These are phyloP conservation scores for Bergia sp. DNA, from an alignment of 92 coral and sea anemone species.

Conservation along the genomic window DNA sequence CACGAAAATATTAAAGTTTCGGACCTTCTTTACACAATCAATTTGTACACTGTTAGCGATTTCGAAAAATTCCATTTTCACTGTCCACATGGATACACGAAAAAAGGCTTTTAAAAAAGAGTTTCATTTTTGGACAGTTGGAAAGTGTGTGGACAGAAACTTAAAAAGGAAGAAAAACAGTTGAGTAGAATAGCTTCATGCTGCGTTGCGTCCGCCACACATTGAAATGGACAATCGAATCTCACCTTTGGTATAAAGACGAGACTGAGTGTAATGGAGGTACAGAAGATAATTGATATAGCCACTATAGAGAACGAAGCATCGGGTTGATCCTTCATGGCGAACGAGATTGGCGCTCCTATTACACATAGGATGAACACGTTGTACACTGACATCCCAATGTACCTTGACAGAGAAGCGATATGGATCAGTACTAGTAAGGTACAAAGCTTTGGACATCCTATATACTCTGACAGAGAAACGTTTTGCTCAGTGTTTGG, in stretches of 20 bases:
- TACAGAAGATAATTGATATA: constrained; percentile 70
- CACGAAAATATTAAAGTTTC: too few species aligned
- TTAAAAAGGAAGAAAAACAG: too few species aligned
- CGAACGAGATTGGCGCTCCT: constrained; percentile 82
- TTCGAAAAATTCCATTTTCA: too few species aligned
- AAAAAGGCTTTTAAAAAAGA: too few species aligned
- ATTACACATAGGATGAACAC: constrained; percentile 76
- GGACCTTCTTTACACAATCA: too few species aligned
- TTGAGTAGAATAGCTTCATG: too few species aligned
- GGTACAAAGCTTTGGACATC: background rate
- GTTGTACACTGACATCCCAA: constrained; percentile 95
- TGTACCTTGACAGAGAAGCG: constrained; percentile 58
- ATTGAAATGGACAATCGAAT: too few species aligned
- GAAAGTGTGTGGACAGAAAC: too few species aligned
- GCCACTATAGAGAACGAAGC: constrained; percentile 73
- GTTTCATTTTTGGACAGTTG: too few species aligned
- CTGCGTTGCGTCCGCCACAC: too few species aligned
- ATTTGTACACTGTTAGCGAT: too few species aligned
- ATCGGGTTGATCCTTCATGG: constrained; percentile 66
- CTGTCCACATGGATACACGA: too few species aligned
- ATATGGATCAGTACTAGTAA: background rate
- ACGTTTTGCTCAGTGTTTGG: background rate
- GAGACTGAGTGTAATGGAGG: constrained; percentile 83
- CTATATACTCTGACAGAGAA: constrained; percentile 65
- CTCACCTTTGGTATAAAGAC: constrained; percentile 93